Conservation (phyloP, 2,888 invertebrate genomes). For the Rhamnusium bicolor region DNA sequence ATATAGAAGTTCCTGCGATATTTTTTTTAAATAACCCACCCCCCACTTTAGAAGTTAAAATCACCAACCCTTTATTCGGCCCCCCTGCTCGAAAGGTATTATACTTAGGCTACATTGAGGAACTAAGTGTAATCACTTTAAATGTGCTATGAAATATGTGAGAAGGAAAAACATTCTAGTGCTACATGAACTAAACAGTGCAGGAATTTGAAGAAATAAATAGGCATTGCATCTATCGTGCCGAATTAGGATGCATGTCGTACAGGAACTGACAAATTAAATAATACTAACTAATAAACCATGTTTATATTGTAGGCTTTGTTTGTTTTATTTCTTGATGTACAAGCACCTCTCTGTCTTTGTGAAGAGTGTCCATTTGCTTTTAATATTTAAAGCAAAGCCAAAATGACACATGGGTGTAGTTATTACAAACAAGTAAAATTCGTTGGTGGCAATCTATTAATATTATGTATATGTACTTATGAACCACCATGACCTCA, state of each 20-base stretch:
- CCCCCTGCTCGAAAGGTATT: conserved; percentile 44
- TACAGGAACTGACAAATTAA: conserved; percentile 65
- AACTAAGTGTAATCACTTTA: conserved; percentile 56
- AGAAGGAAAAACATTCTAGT: conserved; percentile 40
- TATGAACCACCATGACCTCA: too few species aligned
- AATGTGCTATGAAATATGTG: conserved; percentile 47
- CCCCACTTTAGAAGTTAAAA: neutral
- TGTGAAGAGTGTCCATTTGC: too few species aligned
- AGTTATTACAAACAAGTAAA: too few species aligned
- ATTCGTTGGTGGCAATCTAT: too few species aligned
- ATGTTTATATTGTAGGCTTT: conserved; percentile 67
- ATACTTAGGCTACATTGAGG: conserved; percentile 57
- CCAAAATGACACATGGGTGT: too few species aligned
- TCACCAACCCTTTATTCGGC: conserved; percentile 21
- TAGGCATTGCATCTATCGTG: conserved; percentile 44
- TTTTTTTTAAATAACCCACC: conserved; percentile 8
- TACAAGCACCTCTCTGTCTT: too few species aligned
- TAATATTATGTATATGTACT: too few species aligned
- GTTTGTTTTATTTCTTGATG: conserved; percentile 28
- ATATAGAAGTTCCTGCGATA: neutral
- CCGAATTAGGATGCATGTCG: conserved; percentile 58
- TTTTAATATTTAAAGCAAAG: too few species aligned
- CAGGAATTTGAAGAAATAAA: conserved; percentile 49
- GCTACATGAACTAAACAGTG: conserved; percentile 43
- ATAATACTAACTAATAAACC: conserved; percentile 67